Percentiles rank a stretch among this genome's conserved stretches.
phyloP scores from a whole-genome alignment of 2,888 invertebrate genomes.

The Lapara coniferarum region DNA sequence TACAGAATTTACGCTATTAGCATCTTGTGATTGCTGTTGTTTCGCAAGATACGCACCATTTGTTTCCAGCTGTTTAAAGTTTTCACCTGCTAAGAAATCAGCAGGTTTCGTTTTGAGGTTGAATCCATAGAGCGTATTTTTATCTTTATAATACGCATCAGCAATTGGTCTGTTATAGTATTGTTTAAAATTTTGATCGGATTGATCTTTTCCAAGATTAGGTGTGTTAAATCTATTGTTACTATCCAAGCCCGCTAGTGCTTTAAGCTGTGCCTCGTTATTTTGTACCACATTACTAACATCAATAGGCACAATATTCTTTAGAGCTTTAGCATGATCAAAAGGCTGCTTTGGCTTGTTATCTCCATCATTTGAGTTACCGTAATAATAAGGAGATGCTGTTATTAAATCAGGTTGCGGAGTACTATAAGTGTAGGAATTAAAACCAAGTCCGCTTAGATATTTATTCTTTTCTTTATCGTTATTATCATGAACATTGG shows the following conservation, averaged over 20 bases:
- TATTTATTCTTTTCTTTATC: constrained; percentile 41
- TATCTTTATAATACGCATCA: constrained; percentile 74
- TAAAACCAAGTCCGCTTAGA: constrained; percentile 42
- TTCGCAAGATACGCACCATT: constrained; percentile 55
- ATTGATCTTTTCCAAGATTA: constrained; percentile 62
- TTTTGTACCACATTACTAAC: constrained; percentile 72
- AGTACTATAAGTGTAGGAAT: constrained; percentile 50
- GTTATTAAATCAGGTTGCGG: constrained; percentile 66
- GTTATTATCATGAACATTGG: constrained; percentile 37
- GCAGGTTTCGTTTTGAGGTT: constrained; percentile 70
- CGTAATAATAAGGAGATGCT: constrained; percentile 62
- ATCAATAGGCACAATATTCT: constrained; percentile 78
- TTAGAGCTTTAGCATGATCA: constrained; percentile 77
- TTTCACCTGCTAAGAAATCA: constrained; percentile 53
- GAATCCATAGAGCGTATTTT: constrained; percentile 66
- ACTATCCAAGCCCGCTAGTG: constrained; percentile 44
- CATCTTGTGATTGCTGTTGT: constrained; percentile 53
- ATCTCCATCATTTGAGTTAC: constrained; percentile 59
- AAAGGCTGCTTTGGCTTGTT: constrained; percentile 67
- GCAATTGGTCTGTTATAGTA: constrained; percentile 61
- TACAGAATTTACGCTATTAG: constrained; percentile 49
- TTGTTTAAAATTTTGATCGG: constrained; percentile 61
- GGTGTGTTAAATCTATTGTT: constrained; percentile 51
- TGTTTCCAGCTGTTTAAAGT: constrained; percentile 56
- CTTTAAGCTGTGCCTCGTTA: constrained; percentile 57